phyloP scores from a whole-genome alignment of 1,140 invertebrate species.

The Lutraria rhynchaena region DNA sequence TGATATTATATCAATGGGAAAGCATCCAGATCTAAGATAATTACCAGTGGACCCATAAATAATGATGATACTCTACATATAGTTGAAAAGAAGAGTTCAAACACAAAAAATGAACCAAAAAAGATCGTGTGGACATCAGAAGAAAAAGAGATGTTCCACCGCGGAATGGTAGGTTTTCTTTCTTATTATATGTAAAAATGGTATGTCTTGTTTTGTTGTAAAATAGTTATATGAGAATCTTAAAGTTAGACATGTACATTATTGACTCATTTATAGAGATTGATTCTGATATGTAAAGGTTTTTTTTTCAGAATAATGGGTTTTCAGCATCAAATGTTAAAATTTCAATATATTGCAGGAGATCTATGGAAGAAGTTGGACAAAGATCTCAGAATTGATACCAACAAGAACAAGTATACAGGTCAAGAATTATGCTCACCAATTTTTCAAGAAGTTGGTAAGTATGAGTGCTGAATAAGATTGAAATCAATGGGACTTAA shows the following conservation, averaged over 20 bases:
- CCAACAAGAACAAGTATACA: constrained; percentile 86
- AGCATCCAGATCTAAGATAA: constrained; percentile 29
- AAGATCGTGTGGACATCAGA: constrained; percentile 78
- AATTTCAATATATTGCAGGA: constrained; percentile 81
- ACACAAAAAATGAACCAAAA: constrained; percentile 46
- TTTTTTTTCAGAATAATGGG: too few relatives aligned
- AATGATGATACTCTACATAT: too few relatives aligned
- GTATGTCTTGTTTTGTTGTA: too few relatives aligned
- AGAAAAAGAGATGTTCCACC: constrained; percentile 85
- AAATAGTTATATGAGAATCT: too few relatives aligned
- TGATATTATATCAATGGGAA: constrained; percentile 78
- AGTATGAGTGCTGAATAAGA: too few relatives aligned
- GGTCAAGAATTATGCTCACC: constrained; percentile 84
- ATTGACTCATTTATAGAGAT: not conserved
- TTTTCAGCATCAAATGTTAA: not conserved
- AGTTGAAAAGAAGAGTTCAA: constrained; percentile 37
- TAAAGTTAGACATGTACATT: too few relatives aligned
- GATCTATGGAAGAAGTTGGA: constrained; percentile 86
- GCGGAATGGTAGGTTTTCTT: constrained; percentile 84
- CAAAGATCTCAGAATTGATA: constrained; percentile 86
- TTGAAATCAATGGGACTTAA: too few relatives aligned
- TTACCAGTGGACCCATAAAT: not conserved
- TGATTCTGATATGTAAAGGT: not conserved
- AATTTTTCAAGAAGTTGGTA: constrained; percentile 81
- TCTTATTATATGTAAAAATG: too few relatives aligned